These are phyloP conservation scores for Agapostemon virescens DNA, from an alignment of 2,888 invertebrate genomes.

Conservation along the genomic window DNA sequence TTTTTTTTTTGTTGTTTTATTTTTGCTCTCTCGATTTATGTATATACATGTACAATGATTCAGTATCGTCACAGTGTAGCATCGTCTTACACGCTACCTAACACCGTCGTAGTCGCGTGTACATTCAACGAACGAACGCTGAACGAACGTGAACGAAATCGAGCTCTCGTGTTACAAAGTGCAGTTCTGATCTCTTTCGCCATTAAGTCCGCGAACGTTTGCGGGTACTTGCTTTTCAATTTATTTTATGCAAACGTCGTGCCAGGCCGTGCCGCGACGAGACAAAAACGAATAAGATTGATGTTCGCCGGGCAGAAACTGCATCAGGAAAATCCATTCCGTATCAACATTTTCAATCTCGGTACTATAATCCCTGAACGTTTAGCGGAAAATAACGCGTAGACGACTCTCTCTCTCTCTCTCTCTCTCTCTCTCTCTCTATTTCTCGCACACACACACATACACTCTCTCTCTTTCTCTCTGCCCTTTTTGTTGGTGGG, in stretches of 20 bases:
- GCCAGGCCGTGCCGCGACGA: neutral
- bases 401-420: neutral
- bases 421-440: neutral
- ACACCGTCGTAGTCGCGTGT: conserved; percentile 35
- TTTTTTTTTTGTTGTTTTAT: no score
- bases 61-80: conserved; percentile 53
- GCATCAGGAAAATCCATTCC: neutral
- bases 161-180: neutral
- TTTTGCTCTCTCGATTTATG: conserved; percentile 57
- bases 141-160: conserved; percentile 3
- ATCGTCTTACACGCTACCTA: conserved; percentile 63
- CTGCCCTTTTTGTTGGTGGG: neutral
- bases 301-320: neutral
- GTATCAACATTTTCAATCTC: neutral
- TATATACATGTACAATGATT: conserved; percentile 67
- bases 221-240: neutral
- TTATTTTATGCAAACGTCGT: conserved; percentile 5
- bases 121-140: conserved; percentile 33
- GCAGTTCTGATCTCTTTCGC: neutral
- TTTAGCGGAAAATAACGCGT: neutral
- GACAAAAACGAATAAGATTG: neutral
- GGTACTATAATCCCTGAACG: neutral
- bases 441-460: no score
- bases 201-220: conserved; percentile 6
- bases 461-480: neutral